Percentiles rank a stretch among this genome's conserved stretches.
phyloP scores from a whole-genome alignment of 2,113 vertebrate genomes.

The Heterotilapia buettikoferi region DNA sequence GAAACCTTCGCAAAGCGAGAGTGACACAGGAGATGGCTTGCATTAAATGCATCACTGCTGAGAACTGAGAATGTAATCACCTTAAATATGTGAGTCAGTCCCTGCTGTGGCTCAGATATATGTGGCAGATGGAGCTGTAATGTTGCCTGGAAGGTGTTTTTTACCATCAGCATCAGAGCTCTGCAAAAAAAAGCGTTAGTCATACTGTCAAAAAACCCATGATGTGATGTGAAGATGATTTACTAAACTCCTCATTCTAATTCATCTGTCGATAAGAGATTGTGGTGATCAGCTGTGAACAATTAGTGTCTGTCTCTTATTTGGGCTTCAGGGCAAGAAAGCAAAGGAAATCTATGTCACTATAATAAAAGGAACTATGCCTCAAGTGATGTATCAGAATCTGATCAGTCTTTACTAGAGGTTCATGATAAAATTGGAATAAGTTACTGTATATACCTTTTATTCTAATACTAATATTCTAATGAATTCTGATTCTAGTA shows the following conservation, averaged over 20 bases:
- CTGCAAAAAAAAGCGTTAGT: background rate
- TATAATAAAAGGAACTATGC: background rate
- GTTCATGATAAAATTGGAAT: background rate
- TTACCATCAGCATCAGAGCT: background rate
- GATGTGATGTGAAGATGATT: background rate
- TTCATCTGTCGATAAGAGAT: background rate
- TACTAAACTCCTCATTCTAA: background rate
- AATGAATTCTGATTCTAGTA: background rate
- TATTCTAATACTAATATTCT: background rate
- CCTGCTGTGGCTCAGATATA: background rate
- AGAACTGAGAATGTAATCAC: background rate
- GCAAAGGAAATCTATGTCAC: background rate
- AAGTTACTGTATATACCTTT: background rate
- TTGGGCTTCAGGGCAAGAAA: background rate
- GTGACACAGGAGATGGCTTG: background rate
- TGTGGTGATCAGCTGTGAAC: background rate
- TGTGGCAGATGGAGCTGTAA: conserved; percentile 12
- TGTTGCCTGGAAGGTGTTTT: conserved; percentile 9
- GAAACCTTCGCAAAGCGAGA: background rate
- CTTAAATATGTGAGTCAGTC: conserved; percentile 14
- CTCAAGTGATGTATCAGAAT: background rate
- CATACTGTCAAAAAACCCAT: background rate
- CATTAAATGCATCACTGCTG: background rate
- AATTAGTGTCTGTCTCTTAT: background rate
- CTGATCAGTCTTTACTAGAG: background rate